A percentile compares a stretch with the other conserved stretches of the same genome.
These are phyloP conservation scores for Thaumatotibia leucotreta DNA, from an alignment of 1,140 invertebrate species.

Conservation along the genomic window DNA sequence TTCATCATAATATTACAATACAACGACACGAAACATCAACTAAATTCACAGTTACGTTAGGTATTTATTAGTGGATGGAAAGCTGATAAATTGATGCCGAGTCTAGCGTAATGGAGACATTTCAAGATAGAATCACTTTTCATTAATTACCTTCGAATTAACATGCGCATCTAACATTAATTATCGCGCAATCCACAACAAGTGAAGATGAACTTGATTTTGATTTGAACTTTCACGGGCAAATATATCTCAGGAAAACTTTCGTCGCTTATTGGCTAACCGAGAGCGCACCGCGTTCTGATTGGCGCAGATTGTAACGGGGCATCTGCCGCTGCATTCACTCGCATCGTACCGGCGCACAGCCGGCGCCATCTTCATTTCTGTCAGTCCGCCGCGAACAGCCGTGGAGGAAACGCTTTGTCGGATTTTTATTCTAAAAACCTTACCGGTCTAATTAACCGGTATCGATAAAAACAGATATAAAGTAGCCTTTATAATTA, in stretches of 20 bases:
- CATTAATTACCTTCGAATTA: conserved; percentile 31
- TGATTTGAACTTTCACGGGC: conserved; percentile 59
- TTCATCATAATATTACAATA: no score
- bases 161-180: conserved; percentile 21
- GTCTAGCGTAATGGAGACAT: not conserved
- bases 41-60: not conserved
- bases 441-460: conserved; percentile 34
- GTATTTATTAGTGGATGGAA: not conserved
- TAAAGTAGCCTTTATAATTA: conserved; percentile 28
- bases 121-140: conserved; percentile 21
- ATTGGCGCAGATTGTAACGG: conserved; percentile 49
- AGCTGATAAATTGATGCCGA: not conserved
- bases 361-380: conserved; percentile 53
- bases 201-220: conserved; percentile 29
- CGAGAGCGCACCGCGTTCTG: conserved; percentile 13
- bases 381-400: conserved; percentile 61
- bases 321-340: conserved; percentile 47
- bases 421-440: conserved; percentile 21
- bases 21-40: not conserved
- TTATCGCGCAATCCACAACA: conserved; percentile 30
- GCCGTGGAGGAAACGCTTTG: conserved; percentile 46
- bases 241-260: conserved; percentile 29
- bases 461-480: conserved; percentile 28
- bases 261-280: conserved; percentile 35
- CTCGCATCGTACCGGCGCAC: conserved; percentile 41